Evolutionary conservation across 2,113 vertebrate genomes (phyloP).

Genomic region (Archilochus colubris): DNA sequence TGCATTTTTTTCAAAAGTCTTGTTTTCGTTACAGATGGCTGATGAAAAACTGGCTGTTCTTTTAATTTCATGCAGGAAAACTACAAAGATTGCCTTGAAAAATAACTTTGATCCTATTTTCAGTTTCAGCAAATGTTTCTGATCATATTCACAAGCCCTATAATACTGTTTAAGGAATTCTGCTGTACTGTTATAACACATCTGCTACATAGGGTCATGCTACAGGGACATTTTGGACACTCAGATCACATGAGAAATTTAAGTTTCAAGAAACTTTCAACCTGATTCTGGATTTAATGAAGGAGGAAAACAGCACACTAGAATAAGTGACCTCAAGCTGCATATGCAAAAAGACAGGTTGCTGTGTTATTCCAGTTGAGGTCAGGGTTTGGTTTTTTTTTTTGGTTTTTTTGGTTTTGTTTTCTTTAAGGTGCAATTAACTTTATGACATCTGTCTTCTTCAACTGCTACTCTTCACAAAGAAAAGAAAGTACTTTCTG

Average conservation of each 20-base stretch:
- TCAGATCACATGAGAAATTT: background rate
- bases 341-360: background rate
- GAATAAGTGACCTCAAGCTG: background rate
- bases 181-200: background rate
- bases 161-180: background rate
- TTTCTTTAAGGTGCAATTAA: background rate
- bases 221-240: background rate
- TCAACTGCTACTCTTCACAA: background rate
- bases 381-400: fast-evolving
- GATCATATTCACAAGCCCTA: background rate
- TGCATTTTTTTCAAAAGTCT: background rate
- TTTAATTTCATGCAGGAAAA: background rate
- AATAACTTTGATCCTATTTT: background rate
- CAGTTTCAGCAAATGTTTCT: background rate
- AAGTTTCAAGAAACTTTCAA: background rate
- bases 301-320: background rate
- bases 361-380: background rate
- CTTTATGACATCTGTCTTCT: background rate
- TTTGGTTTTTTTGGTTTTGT: background rate
- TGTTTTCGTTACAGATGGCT: background rate
- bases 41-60: background rate
- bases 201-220: background rate
- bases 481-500: background rate
- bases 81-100: background rate
- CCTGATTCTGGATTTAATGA: background rate